These are phyloP conservation scores for Columba livia DNA, from an alignment of 2,113 vertebrate genomes.

Conservation along the genomic window DNA sequence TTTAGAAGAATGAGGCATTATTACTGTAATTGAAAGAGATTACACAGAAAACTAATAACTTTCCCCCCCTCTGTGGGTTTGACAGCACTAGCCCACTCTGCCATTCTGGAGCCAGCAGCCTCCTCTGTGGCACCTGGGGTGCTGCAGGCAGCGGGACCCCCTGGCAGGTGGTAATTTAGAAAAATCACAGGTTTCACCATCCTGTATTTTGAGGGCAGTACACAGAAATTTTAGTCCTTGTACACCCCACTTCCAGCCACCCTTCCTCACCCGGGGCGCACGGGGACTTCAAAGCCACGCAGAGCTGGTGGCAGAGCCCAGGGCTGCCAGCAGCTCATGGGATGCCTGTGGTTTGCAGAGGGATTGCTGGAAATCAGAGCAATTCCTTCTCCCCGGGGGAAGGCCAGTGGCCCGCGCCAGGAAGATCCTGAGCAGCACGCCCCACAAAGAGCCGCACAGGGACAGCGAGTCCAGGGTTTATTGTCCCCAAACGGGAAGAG, in stretches of 20 bases:
- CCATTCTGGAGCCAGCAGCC: neutral
- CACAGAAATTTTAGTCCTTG: neutral
- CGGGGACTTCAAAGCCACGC: fast-evolving
- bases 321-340: neutral
- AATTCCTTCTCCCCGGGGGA: fast-evolving
- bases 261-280: neutral
- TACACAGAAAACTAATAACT: neutral
- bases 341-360: neutral
- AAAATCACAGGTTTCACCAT: neutral
- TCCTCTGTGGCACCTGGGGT: fast-evolving
- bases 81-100: neutral
- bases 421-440: fast-evolving
- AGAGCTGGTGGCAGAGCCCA: neutral
- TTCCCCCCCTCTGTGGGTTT: neutral
- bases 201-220: neutral
- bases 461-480: neutral
- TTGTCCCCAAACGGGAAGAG: neutral
- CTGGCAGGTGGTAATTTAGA: neutral
- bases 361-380: neutral
- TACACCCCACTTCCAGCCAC: neutral
- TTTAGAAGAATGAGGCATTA: neutral
- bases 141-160: neutral
- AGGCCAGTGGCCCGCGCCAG: neutral
- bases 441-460: fast-evolving
- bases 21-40: neutral